Evolutionary conservation across 2,888 invertebrate species (phyloP).

Genomic region (Pantelozetes paolii): DNA sequence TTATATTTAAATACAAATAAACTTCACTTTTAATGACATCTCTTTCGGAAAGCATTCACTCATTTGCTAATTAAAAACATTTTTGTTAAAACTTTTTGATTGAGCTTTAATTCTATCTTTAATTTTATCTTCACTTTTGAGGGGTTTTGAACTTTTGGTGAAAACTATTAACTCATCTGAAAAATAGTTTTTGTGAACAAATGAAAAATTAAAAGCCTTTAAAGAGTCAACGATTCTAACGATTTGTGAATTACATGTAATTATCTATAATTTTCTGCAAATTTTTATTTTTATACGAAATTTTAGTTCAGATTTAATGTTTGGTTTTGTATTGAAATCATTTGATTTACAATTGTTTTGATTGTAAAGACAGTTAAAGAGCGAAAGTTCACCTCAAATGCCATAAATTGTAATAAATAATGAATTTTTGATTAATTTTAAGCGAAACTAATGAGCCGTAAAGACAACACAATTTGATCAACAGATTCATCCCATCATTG

Average conservation of each 20-base stretch:
- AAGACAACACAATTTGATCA: background rate
- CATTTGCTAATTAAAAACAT: background rate
- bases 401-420: background rate
- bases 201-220: background rate
- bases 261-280: background rate
- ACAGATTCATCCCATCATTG: background rate
- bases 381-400: constrained; percentile 6
- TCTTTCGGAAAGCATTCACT: background rate
- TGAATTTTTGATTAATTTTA: background rate
- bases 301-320: background rate
- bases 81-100: too few species aligned
- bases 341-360: background rate
- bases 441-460: constrained; percentile 22
- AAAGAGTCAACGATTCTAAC: background rate
- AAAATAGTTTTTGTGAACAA: too few species aligned
- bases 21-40: constrained; percentile 12
- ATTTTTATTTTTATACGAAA: too few species aligned
- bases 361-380: background rate
- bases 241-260: background rate
- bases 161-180: too few species aligned
- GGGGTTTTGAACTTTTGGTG: too few species aligned
- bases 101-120: too few species aligned
- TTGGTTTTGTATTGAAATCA: background rate
- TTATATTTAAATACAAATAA: constrained; percentile 5
- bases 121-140: too few species aligned